A percentile compares a stretch with the other conserved stretches of the same genome.
Evolutionary conservation across 2,113 vertebrate species (phyloP).

Genomic region (Antigone vipio): DNA sequence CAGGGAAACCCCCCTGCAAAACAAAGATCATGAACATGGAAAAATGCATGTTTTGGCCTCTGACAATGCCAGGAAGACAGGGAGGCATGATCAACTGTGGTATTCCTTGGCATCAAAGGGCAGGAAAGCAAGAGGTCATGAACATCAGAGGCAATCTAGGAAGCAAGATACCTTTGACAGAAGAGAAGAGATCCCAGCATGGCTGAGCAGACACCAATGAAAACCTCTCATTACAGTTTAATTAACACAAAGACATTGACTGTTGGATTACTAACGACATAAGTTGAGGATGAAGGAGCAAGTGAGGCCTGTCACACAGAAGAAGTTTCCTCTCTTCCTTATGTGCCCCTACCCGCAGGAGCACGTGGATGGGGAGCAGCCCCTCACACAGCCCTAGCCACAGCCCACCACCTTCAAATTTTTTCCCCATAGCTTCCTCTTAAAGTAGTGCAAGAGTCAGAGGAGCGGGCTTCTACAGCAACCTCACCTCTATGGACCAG

Average conservation of each 20-base stretch:
- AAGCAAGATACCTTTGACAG: neutral
- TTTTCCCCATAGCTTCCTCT: neutral
- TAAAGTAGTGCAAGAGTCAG: neutral
- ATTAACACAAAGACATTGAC: neutral
- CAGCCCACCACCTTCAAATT: neutral
- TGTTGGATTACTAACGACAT: neutral
- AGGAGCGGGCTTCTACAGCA: neutral
- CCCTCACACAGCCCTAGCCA: neutral
- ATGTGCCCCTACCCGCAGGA: neutral
- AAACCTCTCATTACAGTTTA: neutral
- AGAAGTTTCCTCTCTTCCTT: neutral
- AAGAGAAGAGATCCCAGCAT: neutral
- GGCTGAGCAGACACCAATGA: neutral
- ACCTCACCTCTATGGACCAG: neutral
- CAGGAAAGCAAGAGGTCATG: neutral
- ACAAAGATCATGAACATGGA: neutral
- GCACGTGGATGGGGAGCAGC: neutral
- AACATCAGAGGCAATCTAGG: neutral
- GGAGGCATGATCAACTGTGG: neutral
- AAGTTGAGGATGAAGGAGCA: neutral
- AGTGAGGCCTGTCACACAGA: neutral
- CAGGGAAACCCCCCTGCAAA: neutral
- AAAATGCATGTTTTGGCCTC: neutral
- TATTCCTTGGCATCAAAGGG: neutral
- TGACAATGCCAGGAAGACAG: neutral